These are phyloP conservation scores for Drosophila eugracilis DNA, from an alignment of 1,140 invertebrate genomes.

Conservation along the genomic window DNA sequence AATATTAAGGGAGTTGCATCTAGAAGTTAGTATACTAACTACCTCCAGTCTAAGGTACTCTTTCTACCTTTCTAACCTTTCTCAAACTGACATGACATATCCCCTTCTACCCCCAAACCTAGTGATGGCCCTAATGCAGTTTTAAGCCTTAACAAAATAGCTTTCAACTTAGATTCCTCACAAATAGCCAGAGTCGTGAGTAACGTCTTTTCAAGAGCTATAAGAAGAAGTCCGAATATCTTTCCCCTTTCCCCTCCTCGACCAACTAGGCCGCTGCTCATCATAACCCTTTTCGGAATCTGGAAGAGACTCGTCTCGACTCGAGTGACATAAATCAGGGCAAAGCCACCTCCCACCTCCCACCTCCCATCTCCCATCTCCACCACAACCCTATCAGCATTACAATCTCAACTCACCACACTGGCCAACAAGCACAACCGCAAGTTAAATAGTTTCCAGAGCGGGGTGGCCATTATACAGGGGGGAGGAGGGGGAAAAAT, in stretches of 20 bases:
- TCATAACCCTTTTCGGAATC: conserved; percentile 12
- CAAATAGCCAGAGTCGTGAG: conserved; percentile 16
- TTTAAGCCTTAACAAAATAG: neutral
- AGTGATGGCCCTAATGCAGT: conserved; percentile 3
- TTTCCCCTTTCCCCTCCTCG: too few species aligned
- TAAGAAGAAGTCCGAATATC: neutral
- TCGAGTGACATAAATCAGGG: conserved; percentile 34
- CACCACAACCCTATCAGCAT: conserved; percentile 12
- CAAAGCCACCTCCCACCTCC: neutral
- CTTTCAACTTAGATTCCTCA: neutral
- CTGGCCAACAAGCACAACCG: conserved; percentile 6
- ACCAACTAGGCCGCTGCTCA: neutral
- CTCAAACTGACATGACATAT: too few species aligned
- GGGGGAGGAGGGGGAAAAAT: conserved; percentile 21
- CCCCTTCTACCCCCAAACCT: too few species aligned
- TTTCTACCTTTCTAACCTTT: too few species aligned
- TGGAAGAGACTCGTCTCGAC: conserved; percentile 1
- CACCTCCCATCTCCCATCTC: conserved; percentile 2
- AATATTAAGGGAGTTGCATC: too few species aligned
- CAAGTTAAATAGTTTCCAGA: conserved; percentile 54
- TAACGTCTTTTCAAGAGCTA: conserved; percentile 12
- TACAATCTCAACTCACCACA: conserved; percentile 7
- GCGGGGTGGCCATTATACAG: conserved; percentile 7
- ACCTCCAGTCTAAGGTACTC: too few species aligned
- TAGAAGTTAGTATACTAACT: too few species aligned